Conservation (phyloP, 2,113 vertebrate genomes). For the Bubo bubo region DNA sequence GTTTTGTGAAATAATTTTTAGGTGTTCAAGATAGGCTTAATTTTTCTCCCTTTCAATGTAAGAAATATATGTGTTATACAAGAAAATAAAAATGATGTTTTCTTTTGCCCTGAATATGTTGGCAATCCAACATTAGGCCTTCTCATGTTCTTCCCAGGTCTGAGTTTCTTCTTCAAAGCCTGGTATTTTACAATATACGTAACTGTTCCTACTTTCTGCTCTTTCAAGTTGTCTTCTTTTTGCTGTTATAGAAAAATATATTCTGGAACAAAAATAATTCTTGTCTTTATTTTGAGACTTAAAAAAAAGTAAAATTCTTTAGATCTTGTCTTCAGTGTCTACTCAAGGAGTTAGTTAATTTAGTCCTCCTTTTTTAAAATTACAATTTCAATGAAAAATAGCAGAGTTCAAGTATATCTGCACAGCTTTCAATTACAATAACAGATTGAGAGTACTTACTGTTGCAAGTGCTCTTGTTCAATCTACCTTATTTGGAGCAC, state of each 20-base stretch:
- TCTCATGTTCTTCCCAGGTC: neutral
- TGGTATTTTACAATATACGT: neutral
- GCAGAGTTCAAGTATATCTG: neutral
- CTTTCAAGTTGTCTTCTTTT: neutral
- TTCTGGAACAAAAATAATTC: neutral
- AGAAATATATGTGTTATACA: neutral
- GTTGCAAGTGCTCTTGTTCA: neutral
- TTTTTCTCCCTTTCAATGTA: neutral
- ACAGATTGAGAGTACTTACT: neutral
- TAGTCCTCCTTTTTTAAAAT: neutral
- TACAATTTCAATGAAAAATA: neutral
- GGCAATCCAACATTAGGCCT: neutral
- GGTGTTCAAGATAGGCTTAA: neutral
- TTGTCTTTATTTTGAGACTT: neutral
- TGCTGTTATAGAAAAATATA: neutral
- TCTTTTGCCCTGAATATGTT: neutral
- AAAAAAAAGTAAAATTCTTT: neutral
- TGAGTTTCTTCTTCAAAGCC: neutral
- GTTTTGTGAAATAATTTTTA: neutral
- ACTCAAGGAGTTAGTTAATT: neutral
- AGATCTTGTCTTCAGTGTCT: neutral
- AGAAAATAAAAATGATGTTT: neutral
- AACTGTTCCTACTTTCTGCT: neutral
- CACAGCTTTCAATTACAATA: neutral
- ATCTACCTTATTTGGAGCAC: neutral